Conservation (phyloP, 2,113 vertebrate species). For the Alaudala cheleensis region DNA sequence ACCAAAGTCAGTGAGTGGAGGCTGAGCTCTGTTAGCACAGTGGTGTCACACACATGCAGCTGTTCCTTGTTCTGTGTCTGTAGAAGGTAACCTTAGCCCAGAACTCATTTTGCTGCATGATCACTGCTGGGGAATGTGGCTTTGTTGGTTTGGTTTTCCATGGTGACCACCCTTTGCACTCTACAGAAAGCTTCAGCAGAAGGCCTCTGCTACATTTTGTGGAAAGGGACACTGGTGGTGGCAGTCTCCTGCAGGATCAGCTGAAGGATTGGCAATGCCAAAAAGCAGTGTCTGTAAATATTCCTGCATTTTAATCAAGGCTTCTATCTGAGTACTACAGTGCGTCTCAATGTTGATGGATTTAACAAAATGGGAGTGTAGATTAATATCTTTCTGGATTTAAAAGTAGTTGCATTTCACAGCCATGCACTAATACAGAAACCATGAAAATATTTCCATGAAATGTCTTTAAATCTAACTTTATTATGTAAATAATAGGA, state of each 20-base stretch:
- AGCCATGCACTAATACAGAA: neutral
- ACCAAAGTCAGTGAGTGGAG: neutral
- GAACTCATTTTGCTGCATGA: neutral
- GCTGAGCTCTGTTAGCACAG: neutral
- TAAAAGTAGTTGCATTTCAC: neutral
- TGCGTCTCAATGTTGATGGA: neutral
- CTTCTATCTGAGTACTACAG: neutral
- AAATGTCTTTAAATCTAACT: neutral
- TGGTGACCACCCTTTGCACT: neutral
- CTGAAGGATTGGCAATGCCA: neutral
- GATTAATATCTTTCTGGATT: neutral
- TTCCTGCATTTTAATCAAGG: neutral
- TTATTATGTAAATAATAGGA: neutral
- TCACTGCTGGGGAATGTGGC: neutral
- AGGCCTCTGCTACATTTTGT: neutral
- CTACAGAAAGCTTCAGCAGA: too few relatives aligned
- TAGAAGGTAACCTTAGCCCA: neutral
- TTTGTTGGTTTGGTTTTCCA: neutral
- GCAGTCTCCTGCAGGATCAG: rapidly evolving
- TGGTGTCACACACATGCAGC: neutral
- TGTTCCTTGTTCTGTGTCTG: neutral
- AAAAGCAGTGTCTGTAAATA: neutral
- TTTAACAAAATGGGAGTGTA: neutral
- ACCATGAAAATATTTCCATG: neutral
- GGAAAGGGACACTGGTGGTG: neutral